Evolutionary conservation across 2,888 invertebrate species (phyloP).

Genomic region (Odontothrips loti): DNA sequence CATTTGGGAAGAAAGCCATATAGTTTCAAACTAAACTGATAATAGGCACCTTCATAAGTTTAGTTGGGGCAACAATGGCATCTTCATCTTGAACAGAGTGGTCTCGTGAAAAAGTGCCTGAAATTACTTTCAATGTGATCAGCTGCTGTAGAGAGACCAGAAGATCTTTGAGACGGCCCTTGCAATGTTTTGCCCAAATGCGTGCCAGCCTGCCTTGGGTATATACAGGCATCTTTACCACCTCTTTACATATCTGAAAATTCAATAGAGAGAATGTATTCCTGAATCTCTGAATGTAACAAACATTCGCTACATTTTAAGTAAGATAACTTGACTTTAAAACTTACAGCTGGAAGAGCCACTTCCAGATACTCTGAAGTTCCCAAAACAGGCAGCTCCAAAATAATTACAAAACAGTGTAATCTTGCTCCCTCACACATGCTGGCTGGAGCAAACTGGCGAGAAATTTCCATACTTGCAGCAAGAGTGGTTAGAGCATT

Average conservation of each 20-base stretch:
- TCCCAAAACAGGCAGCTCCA: constrained; percentile 69
- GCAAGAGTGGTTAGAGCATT: constrained; percentile 69
- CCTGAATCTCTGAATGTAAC: not conserved
- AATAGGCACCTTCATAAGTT: constrained; percentile 70
- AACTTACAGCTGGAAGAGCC: constrained; percentile 57
- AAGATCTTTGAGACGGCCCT: constrained; percentile 59
- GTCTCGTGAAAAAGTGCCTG: constrained; percentile 65
- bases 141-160: constrained; percentile 80
- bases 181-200: constrained; percentile 70
- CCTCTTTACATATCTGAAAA: constrained; percentile 57
- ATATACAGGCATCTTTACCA: constrained; percentile 64
- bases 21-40: not conserved
- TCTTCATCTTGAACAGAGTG: constrained; percentile 81
- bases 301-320: too few species aligned
- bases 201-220: constrained; percentile 72
- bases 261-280: not conserved
- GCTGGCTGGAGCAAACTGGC: not conserved
- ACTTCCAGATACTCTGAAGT: constrained; percentile 78
- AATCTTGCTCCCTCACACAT: constrained; percentile 4
- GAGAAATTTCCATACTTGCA: constrained; percentile 48
- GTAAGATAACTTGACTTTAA: not conserved
- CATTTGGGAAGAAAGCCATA: too few species aligned
- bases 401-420: constrained; percentile 64
- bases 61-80: constrained; percentile 76
- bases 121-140: constrained; percentile 78